Conservation (phyloP, 2,797 vertebrate species). For the Aplochiton taeniatus region DNA sequence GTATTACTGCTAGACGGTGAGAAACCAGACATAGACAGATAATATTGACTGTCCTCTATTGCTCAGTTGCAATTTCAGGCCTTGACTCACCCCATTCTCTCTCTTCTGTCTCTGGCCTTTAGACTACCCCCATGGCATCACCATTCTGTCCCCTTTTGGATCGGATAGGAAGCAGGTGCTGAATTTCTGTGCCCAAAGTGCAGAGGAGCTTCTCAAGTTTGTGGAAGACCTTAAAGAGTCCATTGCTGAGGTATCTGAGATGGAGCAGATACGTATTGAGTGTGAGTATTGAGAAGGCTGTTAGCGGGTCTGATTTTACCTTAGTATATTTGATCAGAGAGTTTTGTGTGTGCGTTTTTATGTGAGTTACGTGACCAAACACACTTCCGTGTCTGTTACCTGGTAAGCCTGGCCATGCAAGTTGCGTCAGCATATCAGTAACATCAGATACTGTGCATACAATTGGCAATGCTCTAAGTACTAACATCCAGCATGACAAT, state of each 20-base stretch:
- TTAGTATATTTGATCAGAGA: neutral
- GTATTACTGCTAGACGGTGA: no score
- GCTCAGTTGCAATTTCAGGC: neutral
- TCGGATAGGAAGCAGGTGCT: constrained; percentile 96
- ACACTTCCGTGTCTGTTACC: neutral
- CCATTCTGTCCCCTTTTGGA: constrained; percentile 90
- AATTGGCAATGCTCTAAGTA: neutral
- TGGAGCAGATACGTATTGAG: constrained; percentile 98
- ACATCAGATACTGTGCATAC: neutral
- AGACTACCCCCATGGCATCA: constrained; percentile 97
- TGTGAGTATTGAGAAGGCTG: constrained; percentile 78
- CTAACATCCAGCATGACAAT: neutral
- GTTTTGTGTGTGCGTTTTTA: neutral
- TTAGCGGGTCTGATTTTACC: neutral
- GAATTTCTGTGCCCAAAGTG: constrained; percentile 94
- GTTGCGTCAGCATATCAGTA: neutral
- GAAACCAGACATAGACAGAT: neutral
- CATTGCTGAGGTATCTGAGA: constrained; percentile 95
- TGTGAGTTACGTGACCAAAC: neutral
- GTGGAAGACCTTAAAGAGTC: constrained; percentile 97
- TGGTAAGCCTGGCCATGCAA: neutral
- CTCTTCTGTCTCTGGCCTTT: constrained; percentile 10
- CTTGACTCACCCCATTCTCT: neutral
- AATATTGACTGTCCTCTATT: neutral
- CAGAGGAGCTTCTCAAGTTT: constrained; percentile 96